Evolutionary conservation across 2,113 vertebrate genomes (phyloP), one percentile per base, ranked within the genome.

Genomic region (Tylochromis polylepis): DNA sequence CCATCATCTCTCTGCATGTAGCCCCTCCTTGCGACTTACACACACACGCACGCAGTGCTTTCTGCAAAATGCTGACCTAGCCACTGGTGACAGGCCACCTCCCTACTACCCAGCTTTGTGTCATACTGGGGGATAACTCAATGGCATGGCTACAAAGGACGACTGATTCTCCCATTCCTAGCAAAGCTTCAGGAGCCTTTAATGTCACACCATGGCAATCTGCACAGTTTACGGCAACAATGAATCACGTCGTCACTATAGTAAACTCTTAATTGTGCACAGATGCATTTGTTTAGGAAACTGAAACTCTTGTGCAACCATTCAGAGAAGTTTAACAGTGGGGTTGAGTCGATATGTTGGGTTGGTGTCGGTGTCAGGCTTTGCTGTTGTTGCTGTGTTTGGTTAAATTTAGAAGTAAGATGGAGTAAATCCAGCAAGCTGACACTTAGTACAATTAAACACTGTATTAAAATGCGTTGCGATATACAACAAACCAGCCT

Each of bases 11-110:
- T 82, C 18, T 86, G 49, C 78, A 34, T 87, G 57, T 6, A 46
- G 65, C 77, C 34, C 84, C 83, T 89, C 82, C 79, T 90, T 62
- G 24, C 12, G 20, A 92, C 83, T 75, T 78, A 80, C 31, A 67
- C 78, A 91, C 87, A n/a, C 1, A 75, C 10, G 2, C 87, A 84
- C 27, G 11, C 89, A 89, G 29, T 89, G 79, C 16, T 43, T 78
- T 85, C 55, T 80, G 81, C 83, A 92, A 91, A 91, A 75, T 91
- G 92, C 93, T 94, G 92, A 94, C 93, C 87, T 83, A 86, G 89
- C 84, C 87, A 24, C 85, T 83, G 58, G 93, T 94, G 89, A 92
- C 86, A 83, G 85, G 85, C 92, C 89, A 87, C 88, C 85, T 84
- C 87, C 90, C 88, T 60, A 8, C 85, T 11, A 83, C 83, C 81